Base-by-base conservation (phyloP, 2,797 vertebrate genomes). In the Orestias chungarensis region DNA sequence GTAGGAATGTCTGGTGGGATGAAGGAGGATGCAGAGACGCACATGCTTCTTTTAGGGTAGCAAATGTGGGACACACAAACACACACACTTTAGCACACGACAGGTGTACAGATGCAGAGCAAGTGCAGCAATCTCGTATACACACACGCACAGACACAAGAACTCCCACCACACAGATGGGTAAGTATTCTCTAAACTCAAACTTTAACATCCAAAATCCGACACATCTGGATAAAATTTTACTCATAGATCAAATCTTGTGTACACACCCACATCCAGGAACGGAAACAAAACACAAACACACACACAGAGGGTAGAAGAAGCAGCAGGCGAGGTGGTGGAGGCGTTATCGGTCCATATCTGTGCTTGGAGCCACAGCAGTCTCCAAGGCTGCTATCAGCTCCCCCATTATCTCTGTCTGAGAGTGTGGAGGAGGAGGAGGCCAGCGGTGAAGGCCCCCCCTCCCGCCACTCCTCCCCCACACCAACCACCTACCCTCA, bases 341-440 rank as follows among this genome's bases (percentile, higher is more conserved):
- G 94, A 93, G 94, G 94, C 93, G 91, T 95, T 96, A 97, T 96
- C 96, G 93, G 95, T 93, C 95, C 95, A 93, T 93, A 95, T 96
- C 95, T 96, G 95, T 93, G 96, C 95, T 94, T 80, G 91, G 95
- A 95, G 95, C 94, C 95, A 93, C 95, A 93, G 90, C 94, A 94
- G 96, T 96, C 96, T 97, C 96, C 94, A 94, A 96, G 95, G 96
- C 95, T 96, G 96, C 96, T 97, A 98, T 97, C 96, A 96, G 95
- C 91, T 91, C 88, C 93, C 95, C 95, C 95, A 97, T 97, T 97
- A 97, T 97, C 95, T 96, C 95, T 93, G 88, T 90, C 83, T 89
- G 90, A 92, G 89, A 89, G 90, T 81, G 94, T 93, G 94, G 95
- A 94, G 92, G 94, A 95, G 86, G 80, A 82, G 74, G 82, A 79